phyloP scores from a whole-genome alignment of 2,113 vertebrate species.

The Pollachius pollachius region DNA sequence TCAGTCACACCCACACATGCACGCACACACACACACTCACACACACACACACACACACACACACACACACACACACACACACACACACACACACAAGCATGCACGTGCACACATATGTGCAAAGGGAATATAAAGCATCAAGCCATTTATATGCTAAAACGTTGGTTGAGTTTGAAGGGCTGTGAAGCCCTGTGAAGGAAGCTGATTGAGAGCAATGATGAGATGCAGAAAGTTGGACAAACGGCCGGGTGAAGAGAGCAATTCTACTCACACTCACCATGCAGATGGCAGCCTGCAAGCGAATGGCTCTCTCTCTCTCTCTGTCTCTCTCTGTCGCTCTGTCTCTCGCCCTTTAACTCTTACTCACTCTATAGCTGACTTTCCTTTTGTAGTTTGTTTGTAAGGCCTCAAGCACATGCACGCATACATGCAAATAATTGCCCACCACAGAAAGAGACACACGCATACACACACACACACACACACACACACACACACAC shows the following conservation, averaged over 20 bases:
- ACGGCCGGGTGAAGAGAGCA: conserved; percentile 29
- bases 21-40: too few species aligned
- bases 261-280: conserved; percentile 29
- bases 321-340: background rate
- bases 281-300: conserved; percentile 41
- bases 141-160: conserved; percentile 57
- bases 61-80: too few species aligned
- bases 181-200: conserved; percentile 30
- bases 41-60: too few species aligned
- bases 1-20: too few species aligned
- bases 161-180: conserved; percentile 59
- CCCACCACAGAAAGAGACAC: too few species aligned
- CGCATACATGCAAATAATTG: too few species aligned
- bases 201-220: conserved; percentile 60
- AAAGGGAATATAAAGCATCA: conserved; percentile 26
- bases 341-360: background rate
- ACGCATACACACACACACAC: too few species aligned
- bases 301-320: conserved; percentile 16
- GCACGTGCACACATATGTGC: conserved; percentile 16
- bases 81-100: conserved; percentile 23
- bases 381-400: background rate
- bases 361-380: background rate
- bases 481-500: too few species aligned
- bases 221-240: conserved; percentile 54
- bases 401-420: too few species aligned